Percentiles rank a stretch among this genome's conserved stretches.
Conservation (phyloP, 2,797 vertebrate genomes). For the Eremophila alpestris region DNA sequence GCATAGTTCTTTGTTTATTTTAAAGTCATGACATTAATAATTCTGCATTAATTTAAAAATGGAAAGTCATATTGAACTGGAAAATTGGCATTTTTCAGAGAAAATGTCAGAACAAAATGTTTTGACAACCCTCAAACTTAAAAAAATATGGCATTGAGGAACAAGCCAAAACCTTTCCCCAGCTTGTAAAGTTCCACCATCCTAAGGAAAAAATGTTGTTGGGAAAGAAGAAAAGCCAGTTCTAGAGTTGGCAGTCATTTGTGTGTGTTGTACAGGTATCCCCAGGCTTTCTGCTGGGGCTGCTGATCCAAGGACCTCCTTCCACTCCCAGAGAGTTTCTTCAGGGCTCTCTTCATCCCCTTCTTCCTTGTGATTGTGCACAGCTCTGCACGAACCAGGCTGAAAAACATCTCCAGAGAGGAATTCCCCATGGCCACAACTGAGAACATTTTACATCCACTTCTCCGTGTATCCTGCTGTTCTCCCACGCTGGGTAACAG, state of each 20-base stretch:
- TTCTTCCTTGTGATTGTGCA: background rate
- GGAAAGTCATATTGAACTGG: background rate
- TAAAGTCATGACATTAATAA: constrained; percentile 28
- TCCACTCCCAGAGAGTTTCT: background rate
- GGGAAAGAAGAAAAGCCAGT: background rate
- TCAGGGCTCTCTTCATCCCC: background rate
- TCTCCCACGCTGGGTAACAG: background rate
- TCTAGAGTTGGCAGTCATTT: background rate
- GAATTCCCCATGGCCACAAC: background rate
- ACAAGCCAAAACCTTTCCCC: background rate
- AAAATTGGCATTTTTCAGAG: constrained; percentile 49
- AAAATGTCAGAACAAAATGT: constrained; percentile 56
- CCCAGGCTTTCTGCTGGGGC: background rate
- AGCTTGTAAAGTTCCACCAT: background rate
- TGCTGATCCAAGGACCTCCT: background rate
- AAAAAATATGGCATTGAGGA: constrained; percentile 16
- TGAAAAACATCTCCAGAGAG: background rate
- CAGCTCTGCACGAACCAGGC: background rate
- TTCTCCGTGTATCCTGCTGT: background rate
- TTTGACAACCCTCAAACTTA: constrained; percentile 46
- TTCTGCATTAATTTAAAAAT: constrained; percentile 18
- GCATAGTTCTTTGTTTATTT: constrained; percentile 27
- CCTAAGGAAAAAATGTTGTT: background rate
- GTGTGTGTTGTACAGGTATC: background rate
- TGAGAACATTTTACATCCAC: background rate